These are phyloP conservation scores for Pygocentrus nattereri DNA, from an alignment of 2,797 vertebrate genomes.

Conservation along the genomic window DNA sequence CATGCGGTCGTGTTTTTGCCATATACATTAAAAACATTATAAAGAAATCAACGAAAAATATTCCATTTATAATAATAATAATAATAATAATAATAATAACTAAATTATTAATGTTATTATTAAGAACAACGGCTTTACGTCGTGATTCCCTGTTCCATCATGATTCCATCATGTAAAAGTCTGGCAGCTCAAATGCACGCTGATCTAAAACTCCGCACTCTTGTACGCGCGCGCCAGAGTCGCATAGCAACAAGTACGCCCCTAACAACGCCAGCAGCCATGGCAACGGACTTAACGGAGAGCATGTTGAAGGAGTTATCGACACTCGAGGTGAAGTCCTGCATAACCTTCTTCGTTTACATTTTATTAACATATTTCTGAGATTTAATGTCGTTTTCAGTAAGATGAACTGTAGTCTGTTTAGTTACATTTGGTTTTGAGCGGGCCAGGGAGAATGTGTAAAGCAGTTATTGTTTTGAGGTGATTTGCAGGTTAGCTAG, in stretches of 20 bases:
- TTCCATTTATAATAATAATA: too few species aligned
- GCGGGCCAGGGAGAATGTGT: neutral
- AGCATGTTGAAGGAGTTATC: neutral
- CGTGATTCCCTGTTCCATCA: neutral
- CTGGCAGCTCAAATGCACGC: neutral
- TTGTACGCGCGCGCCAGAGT: neutral
- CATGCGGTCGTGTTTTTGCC: too few species aligned
- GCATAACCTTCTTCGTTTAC: neutral
- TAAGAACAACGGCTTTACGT: too few species aligned
- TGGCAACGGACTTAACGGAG: conserved; percentile 13
- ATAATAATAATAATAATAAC: too few species aligned
- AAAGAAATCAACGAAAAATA: too few species aligned
- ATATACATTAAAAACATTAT: too few species aligned
- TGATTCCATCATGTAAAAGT: neutral
- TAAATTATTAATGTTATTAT: too few species aligned
- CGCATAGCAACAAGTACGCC: conserved; percentile 28
- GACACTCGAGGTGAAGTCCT: neutral
- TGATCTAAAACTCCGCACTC: neutral
- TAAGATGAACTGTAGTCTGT: neutral
- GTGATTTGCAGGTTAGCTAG: too few species aligned
- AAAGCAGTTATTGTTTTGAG: neutral
- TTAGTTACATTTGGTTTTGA: neutral
- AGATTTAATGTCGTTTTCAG: neutral
- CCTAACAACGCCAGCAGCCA: conserved; percentile 23
- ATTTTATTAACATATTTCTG: neutral